Evolutionary conservation across 2,888 invertebrate species (phyloP), one percentile per base, ranked within the genome.

Genomic region (Amphipyra berbera): DNA sequence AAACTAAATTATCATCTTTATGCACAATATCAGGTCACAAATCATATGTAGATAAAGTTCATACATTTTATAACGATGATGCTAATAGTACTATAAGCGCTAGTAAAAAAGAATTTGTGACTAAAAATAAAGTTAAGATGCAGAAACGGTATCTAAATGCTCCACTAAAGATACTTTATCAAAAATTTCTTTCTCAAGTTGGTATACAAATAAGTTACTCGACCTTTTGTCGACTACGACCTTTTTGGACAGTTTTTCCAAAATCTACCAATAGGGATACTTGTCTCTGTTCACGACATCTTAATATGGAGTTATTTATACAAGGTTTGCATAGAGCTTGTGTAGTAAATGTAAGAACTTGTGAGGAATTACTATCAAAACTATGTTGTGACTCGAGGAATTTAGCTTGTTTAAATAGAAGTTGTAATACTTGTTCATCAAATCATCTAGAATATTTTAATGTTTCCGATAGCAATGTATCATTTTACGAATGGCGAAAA

Each of bases 331-430:
- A 21, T 21, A 21, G 21, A 21, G 21, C 21, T 21, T 21, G 21
- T 21, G 21, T 21, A 21, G 21, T 21, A 21, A 21, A 21, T 21
- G 21, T 21, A 21, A 21, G 21, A 21, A 21, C 1, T 21, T 21
- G 21, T 21, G 21, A 21, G 21, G 2, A 21, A 21, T 21, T 21
- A 21, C 21, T 21, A 21, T 21, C 21, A 21, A 1, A 21, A 21
- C 21, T 21, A 1, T 21, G 21, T 12, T 38, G 38, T 21, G 49
- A 49, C 49, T 8, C 38, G 15, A 49, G 38, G 38, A 12, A 12
- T 38, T 38, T 15, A 12, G 49, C 12, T 38, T 49, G 49, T 38
- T 49, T 49, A 49, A 49, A 49, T 38, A 49, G 49, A 38, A 49
- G 6, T 7, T 49, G 49, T 21, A 49, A 21, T 38, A 49, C 6